Base-by-base conservation (phyloP, 2,888 invertebrate species). In the Troilus luridus region DNA sequence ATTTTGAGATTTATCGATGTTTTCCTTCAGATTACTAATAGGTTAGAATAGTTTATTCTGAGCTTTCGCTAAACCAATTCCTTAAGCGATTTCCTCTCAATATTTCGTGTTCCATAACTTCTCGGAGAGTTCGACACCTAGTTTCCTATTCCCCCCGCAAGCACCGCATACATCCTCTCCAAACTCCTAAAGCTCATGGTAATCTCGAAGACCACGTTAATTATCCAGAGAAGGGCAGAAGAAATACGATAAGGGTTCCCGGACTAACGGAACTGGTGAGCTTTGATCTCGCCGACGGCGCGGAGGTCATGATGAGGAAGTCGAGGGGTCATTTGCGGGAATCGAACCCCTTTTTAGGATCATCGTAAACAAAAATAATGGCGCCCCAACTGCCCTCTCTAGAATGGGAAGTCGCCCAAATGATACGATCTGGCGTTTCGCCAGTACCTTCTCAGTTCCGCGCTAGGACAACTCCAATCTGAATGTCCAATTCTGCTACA, bases 301-400 rank as follows among this genome's bases (percentile, higher is more conserved):
- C 11, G 9, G n/a, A 17, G 24, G 67, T 67, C 67, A 24, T 24
- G 24, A 77, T 41, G 27, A 41, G 72, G 27, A 41, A 17, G 27
- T 17, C 41, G 41, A 19, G 72, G 27, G 72, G 27, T 77, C 72
- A 19, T 41, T 1, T 77, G 72, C 9, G 41, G 72, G 41, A 19
- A 19, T 77, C 72, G 27, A 8, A 41, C 17, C 27, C 72, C 27
- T 77, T 77, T 77, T 41, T 77, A 9, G 72, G 72, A 41, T 1
- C 17, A 41, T 41, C 72, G 8, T 77, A 77, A 77, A 77, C 72
- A 27, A 77, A 41, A 77, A 77, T 41, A 77, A 77, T 77, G 72
- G 72, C 27, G 41, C 1, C 27, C 41, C 12, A 67, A 67, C 24
- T 14, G 67, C 67, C 41, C 67, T 41, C 27, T 27, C 24, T 67